These are phyloP conservation scores for Alca torda DNA, from an alignment of 2,797 vertebrate species.

Conservation along the genomic window DNA sequence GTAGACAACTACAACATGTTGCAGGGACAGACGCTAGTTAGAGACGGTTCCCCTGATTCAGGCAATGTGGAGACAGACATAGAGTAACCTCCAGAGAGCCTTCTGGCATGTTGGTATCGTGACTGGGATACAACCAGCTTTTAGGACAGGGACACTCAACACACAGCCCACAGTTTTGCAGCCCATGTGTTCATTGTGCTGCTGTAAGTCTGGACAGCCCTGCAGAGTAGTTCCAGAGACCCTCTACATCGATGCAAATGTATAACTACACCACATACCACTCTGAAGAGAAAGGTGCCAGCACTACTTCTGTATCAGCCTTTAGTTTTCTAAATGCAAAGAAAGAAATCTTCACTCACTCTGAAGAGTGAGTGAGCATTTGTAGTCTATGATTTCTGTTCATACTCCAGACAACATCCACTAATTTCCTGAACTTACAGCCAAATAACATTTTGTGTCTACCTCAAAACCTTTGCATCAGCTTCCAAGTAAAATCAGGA, in stretches of 20 bases:
- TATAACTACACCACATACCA: not conserved
- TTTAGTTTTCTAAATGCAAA: not conserved
- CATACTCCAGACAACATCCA: not conserved
- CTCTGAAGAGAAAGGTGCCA: not conserved
- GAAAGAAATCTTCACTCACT: not conserved
- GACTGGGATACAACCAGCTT: not conserved
- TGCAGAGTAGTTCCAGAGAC: not conserved
- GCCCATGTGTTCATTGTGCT: not conserved
- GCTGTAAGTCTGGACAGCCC: not conserved
- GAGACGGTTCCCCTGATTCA: not conserved
- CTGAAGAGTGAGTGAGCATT: not conserved
- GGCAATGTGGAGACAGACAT: not conserved
- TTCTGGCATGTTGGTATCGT: not conserved
- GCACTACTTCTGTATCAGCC: not conserved
- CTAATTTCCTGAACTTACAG: not conserved
- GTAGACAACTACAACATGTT: rapidly evolving
- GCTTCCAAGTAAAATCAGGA: not conserved
- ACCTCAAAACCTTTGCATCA: not conserved
- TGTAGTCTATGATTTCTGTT: not conserved
- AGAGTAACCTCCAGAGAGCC: not conserved
- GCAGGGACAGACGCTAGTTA: not conserved
- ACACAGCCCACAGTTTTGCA: not conserved
- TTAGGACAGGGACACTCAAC: not conserved
- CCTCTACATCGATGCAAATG: not conserved
- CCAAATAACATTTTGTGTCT: not conserved